Conservation (phyloP, 1,140 invertebrate genomes). For the Dinothrombium tinctorium region DNA sequence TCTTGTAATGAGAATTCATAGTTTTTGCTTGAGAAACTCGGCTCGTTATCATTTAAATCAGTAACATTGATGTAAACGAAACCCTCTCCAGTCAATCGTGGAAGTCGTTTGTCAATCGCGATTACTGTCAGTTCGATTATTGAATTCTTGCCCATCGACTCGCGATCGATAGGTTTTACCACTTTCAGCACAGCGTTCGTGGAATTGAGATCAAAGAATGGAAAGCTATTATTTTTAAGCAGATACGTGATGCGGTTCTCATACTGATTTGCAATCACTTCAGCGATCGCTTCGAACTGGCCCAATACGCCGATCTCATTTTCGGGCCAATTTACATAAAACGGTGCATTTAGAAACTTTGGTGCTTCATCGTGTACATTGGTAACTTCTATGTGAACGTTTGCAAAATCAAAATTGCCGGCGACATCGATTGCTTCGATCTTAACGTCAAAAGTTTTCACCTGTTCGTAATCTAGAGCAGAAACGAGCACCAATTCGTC, state of each 20-base stretch:
- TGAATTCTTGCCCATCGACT: conserved; percentile 21
- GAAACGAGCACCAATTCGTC: background rate
- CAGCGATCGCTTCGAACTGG: background rate
- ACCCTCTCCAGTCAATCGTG: conserved; percentile 66
- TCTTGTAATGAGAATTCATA: conserved; percentile 50
- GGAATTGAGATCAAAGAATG: conserved; percentile 54
- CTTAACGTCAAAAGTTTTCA: background rate
- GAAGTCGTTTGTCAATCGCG: conserved; percentile 29
- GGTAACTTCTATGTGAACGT: conserved; percentile 35
- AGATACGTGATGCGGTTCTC: conserved; percentile 73
- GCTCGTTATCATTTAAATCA: conserved; percentile 79
- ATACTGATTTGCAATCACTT: conserved; percentile 17
- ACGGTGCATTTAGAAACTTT: conserved; percentile 67
- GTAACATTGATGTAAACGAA: conserved; percentile 57
- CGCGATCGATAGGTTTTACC: conserved; percentile 51
- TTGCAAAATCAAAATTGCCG: conserved; percentile 35
- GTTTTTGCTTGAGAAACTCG: conserved; percentile 27
- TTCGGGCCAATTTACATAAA: conserved; percentile 74
- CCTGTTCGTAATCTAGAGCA: conserved; percentile 3
- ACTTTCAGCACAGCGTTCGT: conserved; percentile 64
- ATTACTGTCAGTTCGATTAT: conserved; percentile 5
- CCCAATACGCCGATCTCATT: conserved; percentile 7
- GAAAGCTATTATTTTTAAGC: conserved; percentile 67
- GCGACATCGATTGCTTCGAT: conserved; percentile 4
- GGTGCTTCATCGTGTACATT: conserved; percentile 90